phyloP scores from a whole-genome alignment of 2,113 vertebrate species.

The Paramisgurnus dabryanus region DNA sequence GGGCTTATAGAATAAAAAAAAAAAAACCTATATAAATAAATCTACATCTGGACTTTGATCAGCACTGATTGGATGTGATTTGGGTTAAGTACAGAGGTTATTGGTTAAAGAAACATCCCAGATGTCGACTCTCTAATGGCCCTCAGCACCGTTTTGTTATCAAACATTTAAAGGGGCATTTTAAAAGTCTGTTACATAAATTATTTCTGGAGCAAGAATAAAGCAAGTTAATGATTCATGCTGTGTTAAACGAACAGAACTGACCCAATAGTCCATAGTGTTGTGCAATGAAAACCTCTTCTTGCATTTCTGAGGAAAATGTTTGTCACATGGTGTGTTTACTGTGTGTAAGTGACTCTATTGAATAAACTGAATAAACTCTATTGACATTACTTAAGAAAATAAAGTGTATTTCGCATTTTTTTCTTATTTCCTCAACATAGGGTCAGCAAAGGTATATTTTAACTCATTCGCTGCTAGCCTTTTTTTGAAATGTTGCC shows the following conservation, averaged over 20 bases:
- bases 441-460: too few species aligned
- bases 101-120: not conserved
- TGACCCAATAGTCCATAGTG: slow-evolving; percentile 7
- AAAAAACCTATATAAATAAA: not conserved
- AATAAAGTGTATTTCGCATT: too few species aligned
- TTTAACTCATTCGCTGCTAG: too few species aligned
- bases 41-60: not conserved
- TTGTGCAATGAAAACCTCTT: not conserved
- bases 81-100: slow-evolving; percentile 16
- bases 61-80: not conserved
- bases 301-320: not conserved
- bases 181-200: slow-evolving; percentile 32
- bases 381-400: too few species aligned
- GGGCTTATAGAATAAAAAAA: not conserved
- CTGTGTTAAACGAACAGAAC: not conserved
- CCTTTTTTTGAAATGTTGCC: too few species aligned
- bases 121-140: not conserved
- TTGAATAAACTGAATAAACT: too few species aligned
- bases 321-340: too few species aligned
- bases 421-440: too few species aligned
- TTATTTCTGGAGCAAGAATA: slow-evolving; percentile 26
- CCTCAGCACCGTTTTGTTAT: slow-evolving; percentile 3
- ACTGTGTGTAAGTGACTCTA: too few species aligned
- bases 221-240: slow-evolving; percentile 27
- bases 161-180: slow-evolving; percentile 34